These are phyloP conservation scores for Zaprionus obscuricornis DNA, from an alignment of 2,888 invertebrate genomes.

Conservation along the genomic window DNA sequence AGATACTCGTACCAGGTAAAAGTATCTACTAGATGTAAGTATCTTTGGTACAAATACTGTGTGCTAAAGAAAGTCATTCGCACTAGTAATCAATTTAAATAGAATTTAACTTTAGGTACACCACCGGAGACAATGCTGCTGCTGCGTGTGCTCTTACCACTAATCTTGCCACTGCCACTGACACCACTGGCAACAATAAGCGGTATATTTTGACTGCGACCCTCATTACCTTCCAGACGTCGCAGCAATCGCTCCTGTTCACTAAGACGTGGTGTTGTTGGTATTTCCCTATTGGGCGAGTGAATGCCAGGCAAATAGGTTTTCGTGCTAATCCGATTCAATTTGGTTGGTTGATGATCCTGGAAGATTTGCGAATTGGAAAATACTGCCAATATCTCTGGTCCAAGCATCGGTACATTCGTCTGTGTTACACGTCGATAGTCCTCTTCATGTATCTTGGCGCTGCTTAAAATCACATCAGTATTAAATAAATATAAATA, in stretches of 20 bases:
- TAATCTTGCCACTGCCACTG: constrained; percentile 55
- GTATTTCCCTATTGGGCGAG: constrained; percentile 78
- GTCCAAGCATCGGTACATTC: constrained; percentile 83
- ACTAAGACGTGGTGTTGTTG: constrained; percentile 76
- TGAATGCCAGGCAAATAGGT: constrained; percentile 79
- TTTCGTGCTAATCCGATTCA: constrained; percentile 81
- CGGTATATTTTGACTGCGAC: constrained; percentile 28
- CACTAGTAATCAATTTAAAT: constrained; percentile 60
- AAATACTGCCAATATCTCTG: constrained; percentile 83
- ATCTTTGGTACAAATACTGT: constrained; percentile 78
- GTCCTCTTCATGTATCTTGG: constrained; percentile 83
- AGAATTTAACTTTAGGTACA: constrained; percentile 81
- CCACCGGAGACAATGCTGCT: constrained; percentile 63
- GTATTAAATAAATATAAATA: background rate
- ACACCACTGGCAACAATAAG: constrained; percentile 38
- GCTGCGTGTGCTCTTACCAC: constrained; percentile 74
- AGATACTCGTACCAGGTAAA: constrained; percentile 21
- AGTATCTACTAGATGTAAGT: constrained; percentile 36
- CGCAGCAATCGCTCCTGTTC: constrained; percentile 82
- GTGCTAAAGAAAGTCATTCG: constrained; percentile 34
- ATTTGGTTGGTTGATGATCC: constrained; percentile 83
- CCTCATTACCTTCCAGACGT: constrained; percentile 83
- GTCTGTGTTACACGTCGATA: constrained; percentile 83
- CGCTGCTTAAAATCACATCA: constrained; percentile 51
- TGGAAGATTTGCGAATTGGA: constrained; percentile 84